phyloP scores from a whole-genome alignment of 2,888 invertebrate species.

The Apoda limacodes region DNA sequence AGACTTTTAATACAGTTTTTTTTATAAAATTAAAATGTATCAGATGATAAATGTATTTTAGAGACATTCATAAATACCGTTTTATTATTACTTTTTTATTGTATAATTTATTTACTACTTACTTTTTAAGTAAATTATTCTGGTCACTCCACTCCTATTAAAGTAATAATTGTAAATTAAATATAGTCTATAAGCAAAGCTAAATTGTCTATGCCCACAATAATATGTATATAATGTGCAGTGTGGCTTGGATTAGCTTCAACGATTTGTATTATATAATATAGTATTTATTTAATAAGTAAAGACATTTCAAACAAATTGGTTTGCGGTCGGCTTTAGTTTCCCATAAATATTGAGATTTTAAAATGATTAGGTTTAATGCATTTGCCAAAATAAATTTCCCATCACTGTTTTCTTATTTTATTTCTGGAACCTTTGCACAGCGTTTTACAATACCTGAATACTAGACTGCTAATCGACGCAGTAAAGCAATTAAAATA shows the following conservation, averaged over 20 bases:
- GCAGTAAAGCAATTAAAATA: no score
- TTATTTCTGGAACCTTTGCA: constrained; percentile 1
- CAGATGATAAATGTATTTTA: constrained; percentile 5
- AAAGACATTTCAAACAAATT: constrained; percentile 24
- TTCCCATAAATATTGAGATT: constrained; percentile 59
- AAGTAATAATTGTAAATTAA: constrained; percentile 24
- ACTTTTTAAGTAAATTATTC: constrained; percentile 40
- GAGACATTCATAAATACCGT: constrained; percentile 17
- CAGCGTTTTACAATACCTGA: no score
- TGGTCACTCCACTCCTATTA: constrained; percentile 54
- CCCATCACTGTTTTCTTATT: constrained; percentile 53
- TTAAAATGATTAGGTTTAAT: constrained; percentile 58
- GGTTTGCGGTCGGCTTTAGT: constrained; percentile 40
- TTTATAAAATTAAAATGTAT: constrained; percentile 8
- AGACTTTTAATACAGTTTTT: no score
- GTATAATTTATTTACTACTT: constrained; percentile 41
- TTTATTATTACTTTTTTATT: constrained; percentile 33
- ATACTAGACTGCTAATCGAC: no score
- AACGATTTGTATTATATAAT: constrained; percentile 2
- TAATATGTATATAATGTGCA: constrained; percentile 40
- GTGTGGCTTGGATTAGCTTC: constrained; percentile 23
- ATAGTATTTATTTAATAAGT: constrained; percentile 10
- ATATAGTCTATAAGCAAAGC: constrained; percentile 19
- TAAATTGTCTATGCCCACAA: constrained; percentile 24
- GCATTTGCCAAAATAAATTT: constrained; percentile 69